Evolutionary conservation across 2,888 invertebrate genomes (phyloP).

Genomic region (Aleiodes alternator): DNA sequence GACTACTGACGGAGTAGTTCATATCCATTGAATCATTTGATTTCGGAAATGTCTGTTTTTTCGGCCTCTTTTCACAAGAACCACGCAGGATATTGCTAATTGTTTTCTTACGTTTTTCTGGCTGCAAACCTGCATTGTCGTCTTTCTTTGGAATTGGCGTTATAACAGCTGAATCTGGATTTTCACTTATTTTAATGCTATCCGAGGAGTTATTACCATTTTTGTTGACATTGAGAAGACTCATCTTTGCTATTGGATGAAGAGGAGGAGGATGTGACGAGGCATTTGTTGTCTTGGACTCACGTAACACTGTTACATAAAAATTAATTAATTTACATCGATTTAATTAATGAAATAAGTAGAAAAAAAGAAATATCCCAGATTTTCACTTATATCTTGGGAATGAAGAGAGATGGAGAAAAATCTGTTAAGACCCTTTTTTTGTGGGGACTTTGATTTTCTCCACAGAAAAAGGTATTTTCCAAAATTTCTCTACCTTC

Average conservation of each 20-base stretch:
- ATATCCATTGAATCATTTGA: conserved; percentile 66
- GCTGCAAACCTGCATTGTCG: conserved; percentile 62
- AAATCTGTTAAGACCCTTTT: too few species aligned
- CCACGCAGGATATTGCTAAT: conserved; percentile 70
- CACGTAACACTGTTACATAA: conserved; percentile 67
- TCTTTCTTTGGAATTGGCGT: conserved; percentile 72
- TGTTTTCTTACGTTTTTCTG: conserved; percentile 69
- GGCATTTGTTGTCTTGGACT: conserved; percentile 71
- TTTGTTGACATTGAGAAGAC: conserved; percentile 65
- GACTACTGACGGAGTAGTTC: conserved; percentile 67
- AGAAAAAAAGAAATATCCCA: too few species aligned
- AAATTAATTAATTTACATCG: conserved; percentile 4
- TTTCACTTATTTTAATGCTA: conserved; percentile 73
- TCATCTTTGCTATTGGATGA: conserved; percentile 73
- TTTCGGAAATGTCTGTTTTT: conserved; percentile 68
- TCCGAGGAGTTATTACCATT: conserved; percentile 64
- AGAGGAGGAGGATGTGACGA: conserved; percentile 71
- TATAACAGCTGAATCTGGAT: conserved; percentile 73
- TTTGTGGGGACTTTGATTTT: too few species aligned
- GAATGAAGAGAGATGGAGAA: too few species aligned
- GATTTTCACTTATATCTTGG: too few species aligned
- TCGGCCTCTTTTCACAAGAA: conserved; percentile 68
- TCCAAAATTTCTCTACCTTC: too few species aligned
- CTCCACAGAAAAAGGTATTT: too few species aligned
- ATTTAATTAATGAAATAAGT: too few species aligned